Percentiles rank a stretch among this genome's conserved stretches.
phyloP scores from a whole-genome alignment of 2,113 vertebrate genomes.

The Nanger granti region DNA sequence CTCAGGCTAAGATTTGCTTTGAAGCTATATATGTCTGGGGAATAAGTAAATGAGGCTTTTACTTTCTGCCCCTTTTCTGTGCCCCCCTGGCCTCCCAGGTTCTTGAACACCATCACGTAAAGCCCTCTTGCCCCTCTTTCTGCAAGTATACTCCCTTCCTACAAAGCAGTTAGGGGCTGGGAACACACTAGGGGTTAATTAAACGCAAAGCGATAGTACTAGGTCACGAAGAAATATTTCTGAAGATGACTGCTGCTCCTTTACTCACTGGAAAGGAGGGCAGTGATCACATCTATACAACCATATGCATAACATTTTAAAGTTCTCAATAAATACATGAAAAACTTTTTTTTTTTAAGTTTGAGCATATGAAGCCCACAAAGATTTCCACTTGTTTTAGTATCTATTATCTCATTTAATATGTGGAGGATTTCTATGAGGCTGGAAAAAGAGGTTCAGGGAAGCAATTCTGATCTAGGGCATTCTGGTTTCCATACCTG shows the following conservation, averaged over 20 bases:
- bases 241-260: background rate
- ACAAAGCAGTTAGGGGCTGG: background rate
- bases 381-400: background rate
- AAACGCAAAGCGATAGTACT: background rate
- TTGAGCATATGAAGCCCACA: background rate
- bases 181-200: background rate
- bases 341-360: background rate
- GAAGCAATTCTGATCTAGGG: background rate
- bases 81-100: background rate
- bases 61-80: background rate
- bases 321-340: background rate
- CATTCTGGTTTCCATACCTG: background rate
- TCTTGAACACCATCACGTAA: background rate
- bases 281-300: background rate
- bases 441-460: background rate
- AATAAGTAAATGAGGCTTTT: background rate
- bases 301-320: background rate
- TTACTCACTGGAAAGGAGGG: background rate
- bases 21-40: background rate
- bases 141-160: background rate
- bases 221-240: background rate
- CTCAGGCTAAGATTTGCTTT: background rate
- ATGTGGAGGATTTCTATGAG: background rate
- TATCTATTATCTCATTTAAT: slow-evolving; percentile 10
- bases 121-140: background rate